A percentile compares a stretch with the other conserved stretches of the same genome.
Evolutionary conservation across 2,113 vertebrate genomes (phyloP).

Genomic region (Nansenia antarctica): DNA sequence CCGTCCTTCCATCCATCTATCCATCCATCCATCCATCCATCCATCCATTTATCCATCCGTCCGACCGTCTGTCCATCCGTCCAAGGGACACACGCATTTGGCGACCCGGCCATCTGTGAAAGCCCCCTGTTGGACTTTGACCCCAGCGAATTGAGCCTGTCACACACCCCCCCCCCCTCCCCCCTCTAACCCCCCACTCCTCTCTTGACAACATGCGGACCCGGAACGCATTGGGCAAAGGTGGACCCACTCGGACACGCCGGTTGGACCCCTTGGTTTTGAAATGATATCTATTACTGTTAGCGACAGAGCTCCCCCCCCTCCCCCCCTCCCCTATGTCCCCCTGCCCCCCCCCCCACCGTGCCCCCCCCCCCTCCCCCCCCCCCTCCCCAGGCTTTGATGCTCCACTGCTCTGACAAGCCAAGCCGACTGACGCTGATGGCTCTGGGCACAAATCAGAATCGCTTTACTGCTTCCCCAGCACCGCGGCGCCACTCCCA

Average conservation of each 20-base stretch:
- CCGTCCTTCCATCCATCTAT: too few species aligned
- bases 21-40: too few species aligned
- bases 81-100: slow-evolving; percentile 45
- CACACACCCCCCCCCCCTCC: slow-evolving; percentile 58
- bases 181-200: too few species aligned
- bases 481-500: slow-evolving; percentile 46
- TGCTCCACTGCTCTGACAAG: slow-evolving; percentile 79
- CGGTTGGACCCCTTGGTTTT: slow-evolving; percentile 71
- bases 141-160: slow-evolving; percentile 70
- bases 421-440: slow-evolving; percentile 82
- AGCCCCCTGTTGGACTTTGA: slow-evolving; percentile 64
- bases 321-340: too few species aligned
- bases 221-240: slow-evolving; percentile 51
- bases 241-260: slow-evolving; percentile 67
- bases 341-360: slow-evolving; percentile 73
- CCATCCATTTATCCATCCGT: too few species aligned
- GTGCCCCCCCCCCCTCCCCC: slow-evolving; percentile 70
- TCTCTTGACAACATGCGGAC: slow-evolving; percentile 31
- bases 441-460: slow-evolving; percentile 89
- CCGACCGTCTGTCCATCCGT: too few species aligned
- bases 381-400: slow-evolving; percentile 76
- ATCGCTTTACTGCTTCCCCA: slow-evolving; percentile 81
- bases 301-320: slow-evolving; percentile 84
- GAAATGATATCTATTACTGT: slow-evolving; percentile 92
- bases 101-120: slow-evolving; percentile 60